Evolutionary conservation across 2,888 invertebrate genomes (phyloP).

Genomic region (Melanotus villosus): DNA sequence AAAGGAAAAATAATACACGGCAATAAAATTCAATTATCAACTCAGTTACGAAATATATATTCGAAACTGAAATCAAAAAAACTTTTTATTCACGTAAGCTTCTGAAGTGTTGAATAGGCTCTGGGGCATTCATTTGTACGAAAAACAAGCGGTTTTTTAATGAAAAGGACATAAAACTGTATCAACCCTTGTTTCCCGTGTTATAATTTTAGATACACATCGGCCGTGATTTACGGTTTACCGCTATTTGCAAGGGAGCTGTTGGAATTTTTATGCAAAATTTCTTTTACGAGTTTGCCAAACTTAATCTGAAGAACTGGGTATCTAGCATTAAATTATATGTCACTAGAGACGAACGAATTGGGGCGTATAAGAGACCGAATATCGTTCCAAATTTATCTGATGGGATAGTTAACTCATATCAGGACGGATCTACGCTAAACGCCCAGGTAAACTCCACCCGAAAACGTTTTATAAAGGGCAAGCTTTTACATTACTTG

Average conservation of each 20-base stretch:
- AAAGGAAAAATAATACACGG: conserved; percentile 9
- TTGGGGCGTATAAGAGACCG: background rate
- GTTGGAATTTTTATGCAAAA: conserved; percentile 34
- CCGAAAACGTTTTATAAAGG: no score
- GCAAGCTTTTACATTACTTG: no score
- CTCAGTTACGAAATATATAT: conserved; percentile 10
- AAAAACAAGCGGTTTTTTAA: conserved; percentile 35
- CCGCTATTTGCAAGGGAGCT: conserved; percentile 31
- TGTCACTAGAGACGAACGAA: conserved; percentile 13
- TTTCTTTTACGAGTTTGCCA: conserved; percentile 35
- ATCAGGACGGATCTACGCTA: background rate
- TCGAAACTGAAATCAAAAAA: conserved; percentile 27
- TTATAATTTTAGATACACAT: conserved; percentile 29
- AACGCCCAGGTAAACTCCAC: background rate
- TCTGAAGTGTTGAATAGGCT: conserved; percentile 17
- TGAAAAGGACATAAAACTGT: conserved; percentile 36
- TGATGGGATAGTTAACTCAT: conserved; percentile 10
- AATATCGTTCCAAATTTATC: conserved; percentile 1
- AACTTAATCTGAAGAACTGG: conserved; percentile 28
- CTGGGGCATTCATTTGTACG: conserved; percentile 25
- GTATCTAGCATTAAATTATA: conserved; percentile 19
- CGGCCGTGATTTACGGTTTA: conserved; percentile 29
- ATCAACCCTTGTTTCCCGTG: conserved; percentile 33
- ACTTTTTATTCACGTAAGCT: conserved; percentile 26
- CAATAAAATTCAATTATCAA: conserved; percentile 27